These are phyloP conservation scores for Myotis lucifugus DNA, from an alignment of 2,113 vertebrate genomes.

Conservation along the genomic window DNA sequence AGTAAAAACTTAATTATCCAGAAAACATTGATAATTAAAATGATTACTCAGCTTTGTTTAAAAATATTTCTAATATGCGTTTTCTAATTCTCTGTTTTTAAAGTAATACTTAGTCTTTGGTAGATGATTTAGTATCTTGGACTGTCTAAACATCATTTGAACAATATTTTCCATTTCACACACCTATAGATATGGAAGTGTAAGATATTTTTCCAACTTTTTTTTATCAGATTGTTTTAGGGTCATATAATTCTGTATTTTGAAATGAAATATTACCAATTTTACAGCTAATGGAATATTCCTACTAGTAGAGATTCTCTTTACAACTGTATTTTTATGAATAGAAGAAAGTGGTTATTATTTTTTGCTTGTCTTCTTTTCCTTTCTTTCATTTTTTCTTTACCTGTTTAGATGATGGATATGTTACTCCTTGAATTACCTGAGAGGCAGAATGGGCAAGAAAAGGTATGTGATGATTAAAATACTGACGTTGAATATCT, in stretches of 20 bases:
- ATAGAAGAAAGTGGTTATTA: not conserved
- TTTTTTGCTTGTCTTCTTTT: not conserved
- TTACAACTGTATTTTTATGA: not conserved
- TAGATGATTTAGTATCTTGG: not conserved
- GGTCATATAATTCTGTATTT: not conserved
- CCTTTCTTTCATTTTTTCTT: not conserved
- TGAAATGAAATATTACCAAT: not conserved
- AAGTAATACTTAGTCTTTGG: not conserved
- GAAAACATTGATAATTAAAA: not conserved
- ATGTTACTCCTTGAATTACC: not conserved
- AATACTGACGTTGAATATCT: not conserved
- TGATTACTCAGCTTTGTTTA: not conserved
- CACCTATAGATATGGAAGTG: not conserved
- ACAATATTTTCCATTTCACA: conserved; percentile 4
- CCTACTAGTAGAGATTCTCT: not conserved
- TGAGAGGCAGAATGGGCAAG: not conserved
- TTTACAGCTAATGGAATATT: conserved; percentile 21
- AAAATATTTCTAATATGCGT: not conserved
- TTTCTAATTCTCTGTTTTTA: conserved; percentile 15
- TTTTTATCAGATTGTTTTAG: conserved; percentile 15
- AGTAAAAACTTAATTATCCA: not conserved
- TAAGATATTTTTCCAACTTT: not conserved
- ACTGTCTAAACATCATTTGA: not conserved
- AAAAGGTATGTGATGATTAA: not conserved
- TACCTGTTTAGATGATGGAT: not conserved